A percentile compares a stretch with the other conserved stretches of the same genome.
Evolutionary conservation across 2,113 vertebrate genomes (phyloP).

Genomic region (Hydrolagus affinis): DNA sequence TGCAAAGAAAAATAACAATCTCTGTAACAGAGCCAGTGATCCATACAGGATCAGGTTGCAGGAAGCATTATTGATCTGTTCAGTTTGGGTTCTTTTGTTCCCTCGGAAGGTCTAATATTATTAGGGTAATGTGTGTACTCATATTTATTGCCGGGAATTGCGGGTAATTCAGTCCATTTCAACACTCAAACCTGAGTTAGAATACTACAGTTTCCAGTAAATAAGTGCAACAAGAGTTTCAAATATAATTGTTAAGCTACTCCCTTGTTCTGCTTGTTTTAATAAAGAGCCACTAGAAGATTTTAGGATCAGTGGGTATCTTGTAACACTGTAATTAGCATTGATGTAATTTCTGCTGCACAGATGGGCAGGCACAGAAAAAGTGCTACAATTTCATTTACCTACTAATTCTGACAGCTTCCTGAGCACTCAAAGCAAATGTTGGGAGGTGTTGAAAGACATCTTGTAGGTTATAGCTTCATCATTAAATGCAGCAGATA

Average conservation of each 20-base stretch:
- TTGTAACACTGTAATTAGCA: not conserved
- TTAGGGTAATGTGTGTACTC: not conserved
- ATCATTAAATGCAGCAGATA: not conserved
- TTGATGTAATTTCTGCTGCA: not conserved
- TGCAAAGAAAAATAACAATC: not conserved
- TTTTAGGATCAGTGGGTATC: not conserved
- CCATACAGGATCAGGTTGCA: not conserved
- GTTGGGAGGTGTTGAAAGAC: slow-evolving; percentile 15
- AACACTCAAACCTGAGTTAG: not conserved
- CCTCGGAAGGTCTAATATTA: not conserved
- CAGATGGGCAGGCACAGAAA: not conserved
- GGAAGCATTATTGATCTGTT: not conserved
- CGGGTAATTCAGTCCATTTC: not conserved
- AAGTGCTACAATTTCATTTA: not conserved
- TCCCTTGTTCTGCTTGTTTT: not conserved
- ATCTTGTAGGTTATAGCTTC: not conserved
- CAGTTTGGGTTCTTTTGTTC: not conserved
- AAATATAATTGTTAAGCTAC: not conserved
- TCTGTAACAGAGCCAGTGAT: not conserved
- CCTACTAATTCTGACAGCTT: not conserved
- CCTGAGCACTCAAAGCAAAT: not conserved
- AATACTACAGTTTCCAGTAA: not conserved
- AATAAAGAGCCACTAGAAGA: not conserved
- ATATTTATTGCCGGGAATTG: not conserved
- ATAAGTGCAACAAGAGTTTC: not conserved